A percentile compares a stretch with the other conserved stretches of the same genome.
Conservation (phyloP, 2,113 vertebrate genomes). For the Setophaga kirtlandii region DNA sequence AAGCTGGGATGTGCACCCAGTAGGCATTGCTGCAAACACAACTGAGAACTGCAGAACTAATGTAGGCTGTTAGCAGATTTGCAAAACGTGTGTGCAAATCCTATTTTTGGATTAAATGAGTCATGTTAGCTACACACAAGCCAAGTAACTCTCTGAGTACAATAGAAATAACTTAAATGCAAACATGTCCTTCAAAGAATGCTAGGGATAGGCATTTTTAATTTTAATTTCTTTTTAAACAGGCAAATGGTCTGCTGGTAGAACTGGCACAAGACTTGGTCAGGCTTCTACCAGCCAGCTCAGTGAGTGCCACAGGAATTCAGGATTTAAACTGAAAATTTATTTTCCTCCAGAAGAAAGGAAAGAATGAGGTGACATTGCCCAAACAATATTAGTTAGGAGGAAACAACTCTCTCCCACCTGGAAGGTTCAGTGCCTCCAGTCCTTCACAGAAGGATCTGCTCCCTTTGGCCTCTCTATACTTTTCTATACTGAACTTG, state of each 20-base stretch:
- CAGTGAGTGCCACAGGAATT: neutral
- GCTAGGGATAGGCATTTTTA: rapidly evolving
- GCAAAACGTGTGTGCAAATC: slow-evolving; percentile 28
- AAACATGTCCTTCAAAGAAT: neutral
- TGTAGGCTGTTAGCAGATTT: slow-evolving; percentile 19
- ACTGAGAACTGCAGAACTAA: slow-evolving; percentile 1
- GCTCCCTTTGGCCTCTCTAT: neutral
- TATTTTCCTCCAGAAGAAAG: neutral
- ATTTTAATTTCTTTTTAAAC: neutral
- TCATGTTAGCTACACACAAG: slow-evolving; percentile 22
- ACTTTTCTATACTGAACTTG: neutral
- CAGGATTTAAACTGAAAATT: neutral
- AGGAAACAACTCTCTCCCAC: neutral
- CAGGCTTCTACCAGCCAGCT: neutral
- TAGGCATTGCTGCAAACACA: neutral
- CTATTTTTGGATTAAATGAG: slow-evolving; percentile 55
- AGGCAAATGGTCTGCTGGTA: neutral
- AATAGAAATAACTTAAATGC: neutral
- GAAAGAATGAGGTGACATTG: neutral
- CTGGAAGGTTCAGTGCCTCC: neutral
- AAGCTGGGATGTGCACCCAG: neutral
- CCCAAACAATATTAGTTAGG: neutral
- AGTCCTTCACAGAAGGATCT: neutral
- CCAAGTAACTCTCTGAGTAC: neutral
- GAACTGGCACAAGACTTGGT: neutral